phyloP scores from a whole-genome alignment of 2,113 vertebrate species.

The Anolis carolinensis region DNA sequence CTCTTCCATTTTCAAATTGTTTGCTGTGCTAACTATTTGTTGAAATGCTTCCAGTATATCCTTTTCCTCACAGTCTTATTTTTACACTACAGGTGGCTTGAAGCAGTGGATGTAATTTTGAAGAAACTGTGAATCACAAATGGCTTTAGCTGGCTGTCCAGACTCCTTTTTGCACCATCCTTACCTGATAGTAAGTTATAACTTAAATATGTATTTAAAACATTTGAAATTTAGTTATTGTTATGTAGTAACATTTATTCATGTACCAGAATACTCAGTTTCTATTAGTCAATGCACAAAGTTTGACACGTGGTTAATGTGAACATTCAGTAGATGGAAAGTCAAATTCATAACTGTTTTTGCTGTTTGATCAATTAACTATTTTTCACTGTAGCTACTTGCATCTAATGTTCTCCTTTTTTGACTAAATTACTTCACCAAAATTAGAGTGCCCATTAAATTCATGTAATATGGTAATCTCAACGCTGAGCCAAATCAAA shows the following conservation, averaged over 20 bases:
- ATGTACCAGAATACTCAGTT: not conserved
- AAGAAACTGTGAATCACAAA: conserved; percentile 73
- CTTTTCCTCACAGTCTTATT: conserved; percentile 62
- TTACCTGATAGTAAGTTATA: conserved; percentile 73
- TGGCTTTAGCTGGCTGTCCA: conserved; percentile 90
- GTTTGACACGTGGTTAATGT: not conserved
- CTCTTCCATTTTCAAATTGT: conserved; percentile 20
- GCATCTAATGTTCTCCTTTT: too few relatives aligned
- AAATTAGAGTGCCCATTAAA: too few relatives aligned
- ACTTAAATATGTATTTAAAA: conserved; percentile 46
- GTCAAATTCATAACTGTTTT: not conserved
- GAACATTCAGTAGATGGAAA: not conserved
- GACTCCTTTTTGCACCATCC: conserved; percentile 91
- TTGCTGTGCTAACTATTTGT: conserved; percentile 58
- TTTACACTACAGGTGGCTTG: conserved; percentile 66
- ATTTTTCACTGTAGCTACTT: too few relatives aligned
- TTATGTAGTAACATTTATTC: not conserved
- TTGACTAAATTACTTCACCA: too few relatives aligned
- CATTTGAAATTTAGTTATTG: not conserved
- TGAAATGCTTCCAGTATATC: conserved; percentile 59
- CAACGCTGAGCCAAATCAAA: too few relatives aligned
- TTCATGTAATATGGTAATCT: too few relatives aligned
- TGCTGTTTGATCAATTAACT: not conserved
- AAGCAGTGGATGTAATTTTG: conserved; percentile 69
- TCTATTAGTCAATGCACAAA: not conserved